phyloP scores from a whole-genome alignment of 1,140 invertebrate genomes.

The Trigoniulus corallinus region DNA sequence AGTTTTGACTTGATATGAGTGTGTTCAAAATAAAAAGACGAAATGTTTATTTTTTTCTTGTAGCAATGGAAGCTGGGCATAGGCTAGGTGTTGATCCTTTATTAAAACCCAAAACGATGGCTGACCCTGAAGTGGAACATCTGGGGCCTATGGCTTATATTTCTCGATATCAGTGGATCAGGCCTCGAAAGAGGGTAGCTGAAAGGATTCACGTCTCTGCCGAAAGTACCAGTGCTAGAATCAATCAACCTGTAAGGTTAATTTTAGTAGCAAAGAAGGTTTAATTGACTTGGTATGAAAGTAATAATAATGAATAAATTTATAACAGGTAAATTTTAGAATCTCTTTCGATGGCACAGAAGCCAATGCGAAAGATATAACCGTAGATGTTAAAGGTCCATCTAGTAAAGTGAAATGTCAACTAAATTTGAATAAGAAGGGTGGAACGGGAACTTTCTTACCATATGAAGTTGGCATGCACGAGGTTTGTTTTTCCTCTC shows the following conservation, averaged over 20 bases:
- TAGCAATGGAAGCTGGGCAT: slow-evolving; percentile 41
- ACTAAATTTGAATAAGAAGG: slow-evolving; percentile 44
- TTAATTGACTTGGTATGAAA: not conserved
- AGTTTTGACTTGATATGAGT: not conserved
- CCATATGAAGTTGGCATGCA: slow-evolving; percentile 86
- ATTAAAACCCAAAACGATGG: slow-evolving; percentile 80
- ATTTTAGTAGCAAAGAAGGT: not conserved
- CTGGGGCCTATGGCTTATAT: slow-evolving; percentile 91
- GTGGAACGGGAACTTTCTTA: slow-evolving; percentile 60
- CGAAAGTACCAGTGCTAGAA: slow-evolving; percentile 59
- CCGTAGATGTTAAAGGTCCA: slow-evolving; percentile 65
- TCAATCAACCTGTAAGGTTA: slow-evolving; percentile 58
- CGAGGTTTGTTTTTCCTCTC: slow-evolving; percentile 36
- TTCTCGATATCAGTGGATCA: slow-evolving; percentile 71
- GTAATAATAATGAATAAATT: not conserved
- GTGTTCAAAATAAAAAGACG: too few relatives aligned
- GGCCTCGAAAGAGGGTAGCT: slow-evolving; percentile 57
- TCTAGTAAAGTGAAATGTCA: slow-evolving; percentile 41
- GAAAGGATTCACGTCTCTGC: slow-evolving; percentile 39
- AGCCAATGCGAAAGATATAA: slow-evolving; percentile 55
- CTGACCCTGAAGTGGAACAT: slow-evolving; percentile 83
- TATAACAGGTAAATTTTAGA: slow-evolving; percentile 54
- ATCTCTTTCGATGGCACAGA: slow-evolving; percentile 52
- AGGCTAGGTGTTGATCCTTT: slow-evolving; percentile 69
- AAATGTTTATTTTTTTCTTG: slow-evolving; percentile 2